These are phyloP conservation scores for Homarus americanus DNA, from an alignment of 1,140 invertebrate genomes.

Conservation along the genomic window DNA sequence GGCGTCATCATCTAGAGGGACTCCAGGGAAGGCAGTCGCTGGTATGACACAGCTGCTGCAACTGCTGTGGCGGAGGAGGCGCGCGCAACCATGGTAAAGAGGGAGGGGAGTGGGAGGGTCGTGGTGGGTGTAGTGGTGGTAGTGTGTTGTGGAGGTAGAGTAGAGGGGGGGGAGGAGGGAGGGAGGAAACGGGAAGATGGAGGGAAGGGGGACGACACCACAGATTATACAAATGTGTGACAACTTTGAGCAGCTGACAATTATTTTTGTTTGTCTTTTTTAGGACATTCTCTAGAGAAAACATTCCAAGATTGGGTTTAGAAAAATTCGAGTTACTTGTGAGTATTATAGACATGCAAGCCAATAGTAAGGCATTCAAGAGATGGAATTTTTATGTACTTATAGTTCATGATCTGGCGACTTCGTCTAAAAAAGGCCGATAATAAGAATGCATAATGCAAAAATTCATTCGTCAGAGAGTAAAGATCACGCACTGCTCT, in stretches of 20 bases:
- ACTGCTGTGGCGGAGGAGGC: neutral
- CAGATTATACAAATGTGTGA: conserved; percentile 10
- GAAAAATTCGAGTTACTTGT: conserved; percentile 14
- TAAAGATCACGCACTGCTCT: conserved; percentile 14
- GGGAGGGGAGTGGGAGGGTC: neutral
- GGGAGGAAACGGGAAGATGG: neutral
- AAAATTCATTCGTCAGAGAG: conserved; percentile 10
- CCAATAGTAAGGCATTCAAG: conserved; percentile 17
- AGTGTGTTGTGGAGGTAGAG: neutral
- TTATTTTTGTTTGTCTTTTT: neutral
- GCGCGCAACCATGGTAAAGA: neutral
- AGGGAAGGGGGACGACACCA: conserved; percentile 1
- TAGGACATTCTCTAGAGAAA: neutral
- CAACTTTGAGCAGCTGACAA: neutral
- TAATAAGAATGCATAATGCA: conserved; percentile 19
- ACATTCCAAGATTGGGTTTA: conserved; percentile 18
- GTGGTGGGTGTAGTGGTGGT: neutral
- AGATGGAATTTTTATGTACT: neutral
- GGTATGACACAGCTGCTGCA: conserved; percentile 10
- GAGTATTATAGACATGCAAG: conserved; percentile 15
- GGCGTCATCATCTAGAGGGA: conserved; percentile 6
- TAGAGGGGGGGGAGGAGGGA: neutral
- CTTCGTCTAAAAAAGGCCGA: conserved; percentile 49
- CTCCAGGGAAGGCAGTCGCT: conserved; percentile 24
- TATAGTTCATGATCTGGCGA: conserved; percentile 20